Evolutionary conservation across 1,140 invertebrate genomes (phyloP).

Genomic region (Paralvinella palmiformis): DNA sequence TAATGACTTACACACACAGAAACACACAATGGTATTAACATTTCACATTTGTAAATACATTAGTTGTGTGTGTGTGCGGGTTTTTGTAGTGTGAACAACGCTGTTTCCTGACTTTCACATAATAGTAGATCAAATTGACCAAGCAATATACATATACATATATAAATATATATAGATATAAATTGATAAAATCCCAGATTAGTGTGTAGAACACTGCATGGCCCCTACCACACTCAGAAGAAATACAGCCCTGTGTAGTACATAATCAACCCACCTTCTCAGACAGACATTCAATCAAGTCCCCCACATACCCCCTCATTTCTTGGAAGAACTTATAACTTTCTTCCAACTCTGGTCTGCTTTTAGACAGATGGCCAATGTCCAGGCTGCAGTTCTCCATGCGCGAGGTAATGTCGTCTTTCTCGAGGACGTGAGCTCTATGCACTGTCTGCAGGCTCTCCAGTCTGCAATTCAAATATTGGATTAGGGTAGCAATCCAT

Average conservation of each 20-base stretch:
- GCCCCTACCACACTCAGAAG: background rate
- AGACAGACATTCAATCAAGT: constrained; percentile 93
- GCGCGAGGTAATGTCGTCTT: constrained; percentile 31
- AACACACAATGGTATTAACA: too few relatives aligned
- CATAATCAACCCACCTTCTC: constrained; percentile 50
- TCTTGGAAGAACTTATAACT: constrained; percentile 91
- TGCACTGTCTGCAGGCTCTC: constrained; percentile 44
- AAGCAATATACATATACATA: background rate
- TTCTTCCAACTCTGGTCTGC: constrained; percentile 63
- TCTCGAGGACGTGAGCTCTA: constrained; percentile 53
- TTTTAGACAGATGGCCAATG: constrained; percentile 57
- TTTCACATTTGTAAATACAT: too few relatives aligned
- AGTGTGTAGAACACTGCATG: too few relatives aligned
- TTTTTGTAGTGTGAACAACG: too few relatives aligned
- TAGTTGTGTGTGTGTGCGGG: too few relatives aligned
- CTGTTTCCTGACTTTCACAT: background rate
- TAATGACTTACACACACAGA: too few relatives aligned
- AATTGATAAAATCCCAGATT: too few relatives aligned
- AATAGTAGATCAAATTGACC: background rate
- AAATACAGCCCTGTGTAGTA: background rate
- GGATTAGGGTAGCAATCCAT: background rate
- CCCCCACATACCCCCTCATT: constrained; percentile 88
- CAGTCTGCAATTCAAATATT: too few relatives aligned
- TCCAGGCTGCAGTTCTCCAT: constrained; percentile 59
- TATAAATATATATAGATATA: background rate